phyloP scores from a whole-genome alignment of 2,888 invertebrate species.

The Conops quadrifasciatus region DNA sequence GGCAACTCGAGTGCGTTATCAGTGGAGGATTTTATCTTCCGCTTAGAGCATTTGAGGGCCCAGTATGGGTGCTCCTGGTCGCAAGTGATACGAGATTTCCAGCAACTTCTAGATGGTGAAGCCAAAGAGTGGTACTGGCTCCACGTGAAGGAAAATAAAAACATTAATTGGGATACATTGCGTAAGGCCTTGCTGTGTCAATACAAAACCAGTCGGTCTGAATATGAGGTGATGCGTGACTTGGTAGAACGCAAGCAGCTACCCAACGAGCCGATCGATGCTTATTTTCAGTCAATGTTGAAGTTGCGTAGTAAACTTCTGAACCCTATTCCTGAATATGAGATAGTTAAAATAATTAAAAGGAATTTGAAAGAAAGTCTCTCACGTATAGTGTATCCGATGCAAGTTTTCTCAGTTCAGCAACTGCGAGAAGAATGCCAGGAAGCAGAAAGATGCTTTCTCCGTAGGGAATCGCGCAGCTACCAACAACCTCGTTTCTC shows the following conservation, averaged over 20 bases:
- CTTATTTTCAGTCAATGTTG: background rate
- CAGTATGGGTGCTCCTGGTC: background rate
- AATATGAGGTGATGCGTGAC: too few relatives aligned
- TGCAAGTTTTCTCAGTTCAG: too few relatives aligned
- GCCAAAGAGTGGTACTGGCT: slow-evolving; percentile 27
- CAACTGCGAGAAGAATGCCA: slow-evolving; percentile 16
- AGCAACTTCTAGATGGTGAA: background rate
- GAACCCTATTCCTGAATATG: background rate
- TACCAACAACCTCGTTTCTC: background rate
- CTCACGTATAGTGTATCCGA: too few relatives aligned
- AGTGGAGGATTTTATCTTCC: slow-evolving; percentile 19
- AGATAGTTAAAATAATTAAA: slow-evolving; percentile 20
- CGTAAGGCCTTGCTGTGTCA: background rate
- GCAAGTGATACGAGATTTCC: slow-evolving; percentile 9
- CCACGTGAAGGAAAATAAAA: background rate
- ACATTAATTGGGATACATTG: background rate
- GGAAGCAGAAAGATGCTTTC: slow-evolving; percentile 1
- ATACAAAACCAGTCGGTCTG: too few relatives aligned
- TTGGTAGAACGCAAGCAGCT: too few relatives aligned
- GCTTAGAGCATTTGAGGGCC: background rate
- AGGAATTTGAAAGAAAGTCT: too few relatives aligned
- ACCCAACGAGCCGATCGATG: too few relatives aligned
- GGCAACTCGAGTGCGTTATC: too few relatives aligned
- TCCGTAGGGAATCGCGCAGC: background rate
- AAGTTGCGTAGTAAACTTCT: background rate